Evolutionary conservation across 2,797 vertebrate genomes (phyloP).

Genomic region (Schizothorax lantsangensis): DNA sequence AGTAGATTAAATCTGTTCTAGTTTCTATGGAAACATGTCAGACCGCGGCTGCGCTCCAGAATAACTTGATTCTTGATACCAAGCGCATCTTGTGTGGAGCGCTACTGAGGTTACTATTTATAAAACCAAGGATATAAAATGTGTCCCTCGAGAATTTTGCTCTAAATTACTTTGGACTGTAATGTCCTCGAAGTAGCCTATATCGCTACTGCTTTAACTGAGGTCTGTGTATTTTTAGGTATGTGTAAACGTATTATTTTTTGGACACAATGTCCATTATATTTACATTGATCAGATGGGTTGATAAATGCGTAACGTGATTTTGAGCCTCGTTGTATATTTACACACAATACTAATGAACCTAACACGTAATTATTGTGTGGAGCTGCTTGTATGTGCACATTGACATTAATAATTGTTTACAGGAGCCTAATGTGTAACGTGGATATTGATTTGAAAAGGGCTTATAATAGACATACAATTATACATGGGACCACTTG

Average conservation of each 20-base stretch:
- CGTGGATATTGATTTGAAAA: background rate
- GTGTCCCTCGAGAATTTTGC: conserved; percentile 32
- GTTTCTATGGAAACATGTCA: conserved; percentile 67
- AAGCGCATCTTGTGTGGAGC: conserved; percentile 29
- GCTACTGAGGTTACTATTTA: conserved; percentile 24
- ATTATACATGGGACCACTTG: background rate
- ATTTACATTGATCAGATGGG: background rate
- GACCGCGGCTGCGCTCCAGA: conserved; percentile 35
- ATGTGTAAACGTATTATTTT: background rate
- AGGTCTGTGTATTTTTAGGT: background rate
- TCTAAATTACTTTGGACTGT: conserved; percentile 18
- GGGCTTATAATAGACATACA: background rate
- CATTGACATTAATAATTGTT: background rate
- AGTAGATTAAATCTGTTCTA: conserved; percentile 57
- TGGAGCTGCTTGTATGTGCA: background rate
- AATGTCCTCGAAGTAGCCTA: background rate
- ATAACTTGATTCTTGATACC: conserved; percentile 32
- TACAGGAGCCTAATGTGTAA: background rate
- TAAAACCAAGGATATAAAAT: conserved; percentile 8
- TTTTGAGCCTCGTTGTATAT: background rate
- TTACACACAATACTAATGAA: background rate
- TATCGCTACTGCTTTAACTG: background rate
- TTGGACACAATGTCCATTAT: background rate
- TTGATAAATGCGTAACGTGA: background rate
- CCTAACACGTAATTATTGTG: background rate